Base-by-base conservation (phyloP, 1,140 invertebrate genomes). In the Lucilia sericata region DNA sequence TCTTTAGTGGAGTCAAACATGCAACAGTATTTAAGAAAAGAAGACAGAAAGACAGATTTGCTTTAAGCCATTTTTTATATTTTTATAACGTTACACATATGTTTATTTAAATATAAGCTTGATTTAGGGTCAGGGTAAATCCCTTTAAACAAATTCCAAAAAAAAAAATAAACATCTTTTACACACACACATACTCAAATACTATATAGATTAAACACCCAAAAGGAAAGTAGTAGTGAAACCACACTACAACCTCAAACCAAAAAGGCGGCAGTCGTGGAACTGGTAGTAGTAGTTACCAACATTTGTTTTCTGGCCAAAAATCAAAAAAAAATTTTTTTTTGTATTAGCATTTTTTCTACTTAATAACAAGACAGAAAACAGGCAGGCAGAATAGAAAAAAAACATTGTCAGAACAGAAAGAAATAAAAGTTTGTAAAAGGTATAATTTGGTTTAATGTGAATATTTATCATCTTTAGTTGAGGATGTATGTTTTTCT, bases 361-460 rank as follows among this genome's bases (percentile, higher is more conserved):
- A 70, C 65, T 70, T 70, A 70, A 70, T 70, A 70, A 70, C 65
- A 70, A 70, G 65, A 70, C 76, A 80, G 76, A 49, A 80, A 21
- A 30, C 47, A 80, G 19, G 14, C 55, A 2, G 17, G 13, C 14
- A 2, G 36, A n/a, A 21, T 13, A 76, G 14, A 5, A 42, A 42
- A 78, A 78, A 19, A 78, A 60, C 7, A 60, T n/a, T 78, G 75
- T 78, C 42, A 42, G 34, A 30, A 14, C 0, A 36, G 14, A 47
- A 78, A 19, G 17, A 80, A 51, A 49, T 13, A 21, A 80, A 49
- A 21, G 4, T 82, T 82, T 80, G 65, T 82, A 85, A 88, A 86
- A 87, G 86, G 85, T 86, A 87, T 90, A 89, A 90, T 90, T 90
- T 90, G 86, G 88, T 88, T 90, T 90, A 90, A 90, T 90, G 88